These are phyloP conservation scores for Poecile atricapillus DNA, from an alignment of 2,113 vertebrate species.

Conservation along the genomic window DNA sequence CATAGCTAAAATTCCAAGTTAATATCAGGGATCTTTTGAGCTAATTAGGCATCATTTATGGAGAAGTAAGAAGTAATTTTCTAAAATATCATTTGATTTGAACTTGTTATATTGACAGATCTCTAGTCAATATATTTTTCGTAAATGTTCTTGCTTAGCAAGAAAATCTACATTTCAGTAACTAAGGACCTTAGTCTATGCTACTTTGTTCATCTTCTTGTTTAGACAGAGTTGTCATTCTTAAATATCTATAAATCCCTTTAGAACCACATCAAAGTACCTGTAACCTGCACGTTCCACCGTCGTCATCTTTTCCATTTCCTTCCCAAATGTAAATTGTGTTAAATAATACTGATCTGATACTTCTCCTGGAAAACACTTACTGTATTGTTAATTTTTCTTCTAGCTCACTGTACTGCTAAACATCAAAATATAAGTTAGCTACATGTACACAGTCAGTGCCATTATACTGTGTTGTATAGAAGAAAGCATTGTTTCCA, in stretches of 20 bases:
- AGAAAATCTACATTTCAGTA: neutral
- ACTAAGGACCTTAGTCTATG: neutral
- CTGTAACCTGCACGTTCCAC: neutral
- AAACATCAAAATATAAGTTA: neutral
- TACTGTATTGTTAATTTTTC: neutral
- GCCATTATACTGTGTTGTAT: neutral
- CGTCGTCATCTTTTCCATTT: neutral
- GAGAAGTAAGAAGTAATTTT: neutral
- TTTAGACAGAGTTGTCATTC: neutral
- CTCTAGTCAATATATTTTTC: neutral
- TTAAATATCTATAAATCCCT: neutral
- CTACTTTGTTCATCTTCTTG: neutral
- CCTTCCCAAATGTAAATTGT: neutral
- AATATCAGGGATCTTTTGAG: neutral
- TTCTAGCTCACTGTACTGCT: neutral
- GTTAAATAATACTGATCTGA: neutral
- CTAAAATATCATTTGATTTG: neutral
- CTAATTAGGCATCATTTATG: neutral
- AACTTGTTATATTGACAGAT: neutral
- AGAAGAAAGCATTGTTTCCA: neutral
- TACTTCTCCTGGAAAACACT: neutral
- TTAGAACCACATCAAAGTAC: neutral
- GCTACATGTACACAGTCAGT: neutral
- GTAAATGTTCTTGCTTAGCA: neutral
- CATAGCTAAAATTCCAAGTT: neutral